Base-by-base conservation (phyloP, 1,140 invertebrate genomes). In the Campodea augens region DNA sequence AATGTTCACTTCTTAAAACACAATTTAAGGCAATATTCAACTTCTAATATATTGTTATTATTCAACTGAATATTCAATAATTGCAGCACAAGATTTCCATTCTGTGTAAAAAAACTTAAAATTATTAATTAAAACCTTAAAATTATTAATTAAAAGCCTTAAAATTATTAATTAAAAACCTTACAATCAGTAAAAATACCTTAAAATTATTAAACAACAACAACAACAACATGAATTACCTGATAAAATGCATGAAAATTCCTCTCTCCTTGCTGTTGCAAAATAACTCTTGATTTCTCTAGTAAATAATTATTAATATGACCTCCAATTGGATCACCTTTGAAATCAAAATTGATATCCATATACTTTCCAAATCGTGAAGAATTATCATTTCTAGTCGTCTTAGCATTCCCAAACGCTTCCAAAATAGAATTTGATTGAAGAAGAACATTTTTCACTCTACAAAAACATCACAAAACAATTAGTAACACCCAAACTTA, bases 171-270 rank as follows among this genome's bases (percentile, higher is more conserved):
- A n/a, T n/a, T n/a, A n/a, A n/a, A n/a, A n/a, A n/a, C n/a, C n/a
- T n/a, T n/a, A n/a, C n/a, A n/a, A n/a, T n/a, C n/a, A n/a, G n/a
- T n/a, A n/a, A n/a, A n/a, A n/a, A n/a, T n/a, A n/a, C n/a, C n/a
- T n/a, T n/a, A n/a, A n/a, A n/a, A n/a, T n/a, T n/a, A n/a, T n/a
- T n/a, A n/a, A 18, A 21, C 25, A 19, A 12, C n/a, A n/a, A n/a
- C n/a, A n/a, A n/a, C n/a, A n/a, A n/a, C n/a, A n/a, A n/a, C n/a
- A n/a, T 40, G 74, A 36, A 97, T 57, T 64, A 90, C 85, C 75
- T 96, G 91, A 68, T 98, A 98, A 63, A 98, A 98, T 40, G 86
- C 77, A 67, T 97, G 93, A 65, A 98, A 98, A 66, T 95, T 97
- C 45, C 92, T 71, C 66, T 98, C 93, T 1, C 91, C 91, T 1